Evolutionary conservation across 2,888 invertebrate species (phyloP), one percentile per base, ranked within the genome.

Genomic region (Fragum fragum): DNA sequence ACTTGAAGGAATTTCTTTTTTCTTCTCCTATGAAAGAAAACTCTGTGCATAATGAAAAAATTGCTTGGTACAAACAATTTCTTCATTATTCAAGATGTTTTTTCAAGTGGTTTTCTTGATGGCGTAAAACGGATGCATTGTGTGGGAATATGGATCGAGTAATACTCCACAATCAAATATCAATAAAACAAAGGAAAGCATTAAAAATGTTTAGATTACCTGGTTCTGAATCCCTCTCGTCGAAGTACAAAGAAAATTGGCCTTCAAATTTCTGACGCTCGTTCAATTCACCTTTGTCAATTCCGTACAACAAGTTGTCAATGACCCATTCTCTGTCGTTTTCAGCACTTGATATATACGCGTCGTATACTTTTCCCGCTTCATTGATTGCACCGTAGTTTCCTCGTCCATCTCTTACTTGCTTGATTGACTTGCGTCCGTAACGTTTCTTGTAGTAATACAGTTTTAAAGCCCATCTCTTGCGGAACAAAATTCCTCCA

Each of bases 311-410:
- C 18, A 91, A 52, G 55, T 90, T 68, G 0, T 86, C 36, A 14
- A 74, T 39, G 0, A 89, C 89, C 91, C 91, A 91, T 0, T 66
- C 63, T 14, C 59, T 70, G 70, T 91, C 90, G 1, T 82, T 78
- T 0, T 88, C 86, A 11, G 87, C 72, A 76, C 79, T 88, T 1
- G 90, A 90, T 5, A 91, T 77, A 57, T 78, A 85, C 0, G 82
- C 85, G 78, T 85, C 80, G 47, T 29, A 85, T 7, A 11, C 36
- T 23, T 29, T 52, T 1, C 53, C 70, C 11, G 14, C 79, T 16
- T 80, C 73, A 28, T 70, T 71, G 36, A 85, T 83, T 0, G 85
- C 83, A 7, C 82, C 85, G 53, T 85, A 85, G 18, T 61, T 61
- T 9, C 80, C 82, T 36, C 70, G 66, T 0, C 76, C 73, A 29